Conservation (phyloP, 2,888 invertebrate species). For the Yponomeuta evonymella region DNA sequence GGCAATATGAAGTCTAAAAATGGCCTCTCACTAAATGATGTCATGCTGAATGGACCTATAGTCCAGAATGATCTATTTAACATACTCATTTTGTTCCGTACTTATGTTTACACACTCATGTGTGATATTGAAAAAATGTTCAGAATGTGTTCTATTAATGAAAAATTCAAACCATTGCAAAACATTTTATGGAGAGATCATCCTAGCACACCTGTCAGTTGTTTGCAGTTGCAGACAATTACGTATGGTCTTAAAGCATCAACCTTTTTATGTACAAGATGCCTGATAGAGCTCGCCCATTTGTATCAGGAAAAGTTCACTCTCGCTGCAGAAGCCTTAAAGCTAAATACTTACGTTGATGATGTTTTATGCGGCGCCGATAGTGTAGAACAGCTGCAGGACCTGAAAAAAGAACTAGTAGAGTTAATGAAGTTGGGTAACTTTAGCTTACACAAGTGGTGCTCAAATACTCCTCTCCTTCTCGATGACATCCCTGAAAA, state of each 20-base stretch:
- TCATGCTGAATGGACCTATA: conserved; percentile 3
- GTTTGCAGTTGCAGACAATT: not conserved
- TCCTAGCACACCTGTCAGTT: not conserved
- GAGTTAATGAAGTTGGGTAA: conserved; percentile 2
- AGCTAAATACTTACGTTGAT: not conserved
- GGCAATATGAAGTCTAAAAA: not conserved
- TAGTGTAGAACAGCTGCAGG: not conserved
- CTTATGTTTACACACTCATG: not conserved
- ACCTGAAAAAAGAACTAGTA: not conserved
- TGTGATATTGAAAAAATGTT: not conserved
- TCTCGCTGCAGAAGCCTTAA: not conserved
- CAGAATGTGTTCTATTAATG: not conserved
- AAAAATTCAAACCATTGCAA: not conserved
- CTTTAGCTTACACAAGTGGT: conserved; percentile 1
- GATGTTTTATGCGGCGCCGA: not conserved
- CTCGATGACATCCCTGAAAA: not conserved
- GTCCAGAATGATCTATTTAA: not conserved
- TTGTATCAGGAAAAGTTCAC: no score
- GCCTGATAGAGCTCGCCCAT: no score
- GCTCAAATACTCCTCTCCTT: not conserved
- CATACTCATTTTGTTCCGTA: not conserved
- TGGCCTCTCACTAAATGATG: not conserved
- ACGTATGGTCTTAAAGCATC: conserved; percentile 9
- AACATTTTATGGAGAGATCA: conserved; percentile 1
- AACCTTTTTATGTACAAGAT: not conserved